A percentile compares a stretch with the other conserved stretches of the same genome.
Evolutionary conservation across 2,797 vertebrate genomes (phyloP).

Genomic region (Gadopsis marmoratus): DNA sequence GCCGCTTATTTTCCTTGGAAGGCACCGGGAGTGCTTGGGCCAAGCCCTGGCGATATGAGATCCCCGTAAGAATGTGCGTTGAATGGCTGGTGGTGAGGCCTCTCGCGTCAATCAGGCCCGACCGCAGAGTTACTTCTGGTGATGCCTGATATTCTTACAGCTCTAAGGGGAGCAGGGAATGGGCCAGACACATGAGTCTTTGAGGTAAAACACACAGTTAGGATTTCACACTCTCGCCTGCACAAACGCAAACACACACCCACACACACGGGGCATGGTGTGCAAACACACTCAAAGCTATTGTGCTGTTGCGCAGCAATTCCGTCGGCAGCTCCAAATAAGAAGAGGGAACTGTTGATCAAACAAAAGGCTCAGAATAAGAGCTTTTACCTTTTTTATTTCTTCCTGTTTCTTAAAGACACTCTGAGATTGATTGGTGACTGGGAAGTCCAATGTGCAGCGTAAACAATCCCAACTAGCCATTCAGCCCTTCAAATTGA

Average conservation of each 20-base stretch:
- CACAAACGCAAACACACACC: not conserved
- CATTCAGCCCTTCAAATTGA: slow-evolving; percentile 79
- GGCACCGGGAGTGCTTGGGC: slow-evolving; percentile 83
- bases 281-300: slow-evolving; percentile 20
- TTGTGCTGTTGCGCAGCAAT: slow-evolving; percentile 57
- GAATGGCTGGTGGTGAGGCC: slow-evolving; percentile 80
- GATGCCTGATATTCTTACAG: slow-evolving; percentile 74
- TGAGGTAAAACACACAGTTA: slow-evolving; percentile 62
- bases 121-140: slow-evolving; percentile 73
- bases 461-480: slow-evolving; percentile 69
- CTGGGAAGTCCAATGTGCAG: slow-evolving; percentile 72
- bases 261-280: slow-evolving; percentile 19
- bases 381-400: slow-evolving; percentile 51
- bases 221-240: slow-evolving; percentile 36
- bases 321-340: slow-evolving; percentile 48
- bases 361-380: slow-evolving; percentile 60
- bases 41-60: slow-evolving; percentile 89
- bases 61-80: slow-evolving; percentile 84
- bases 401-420: slow-evolving; percentile 42
- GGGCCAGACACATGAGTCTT: slow-evolving; percentile 50
- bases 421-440: slow-evolving; percentile 70
- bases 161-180: slow-evolving; percentile 54
- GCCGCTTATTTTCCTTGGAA: slow-evolving; percentile 93
- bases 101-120: slow-evolving; percentile 74
- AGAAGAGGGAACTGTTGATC: slow-evolving; percentile 59